Base-by-base conservation (phyloP, 1,140 invertebrate genomes). In the Lucilia sericata region DNA sequence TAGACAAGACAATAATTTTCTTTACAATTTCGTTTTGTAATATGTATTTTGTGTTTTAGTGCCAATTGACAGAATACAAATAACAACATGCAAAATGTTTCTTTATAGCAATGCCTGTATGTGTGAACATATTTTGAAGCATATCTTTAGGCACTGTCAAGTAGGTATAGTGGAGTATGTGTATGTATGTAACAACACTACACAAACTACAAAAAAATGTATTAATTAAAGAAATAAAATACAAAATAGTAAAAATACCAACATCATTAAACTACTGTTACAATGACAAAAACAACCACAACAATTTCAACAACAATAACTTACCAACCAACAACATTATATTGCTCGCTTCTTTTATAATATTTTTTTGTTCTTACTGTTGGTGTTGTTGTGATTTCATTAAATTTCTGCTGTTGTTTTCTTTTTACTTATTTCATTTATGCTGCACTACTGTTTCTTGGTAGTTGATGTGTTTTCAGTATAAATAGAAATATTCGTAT, bases 141-240 rank as follows among this genome's bases (percentile, higher is more conserved):
- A 42, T 42, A 42, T 42, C 42, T 42, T 42, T 42, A 42, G 42
- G 42, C 42, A 42, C 7, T 42, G 5, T 0, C 42, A 42, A 42
- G 51, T 55, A 55, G 51, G 5, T 7, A 55, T 55, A 70, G 21
- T 25, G 25, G 9, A 21, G 19, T 21, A 55, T 19, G 21, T 70
- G 12, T 17, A 14, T 21, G 55, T 60, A 60, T 14, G 14, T n/a
- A 14, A n/a, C 55, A 60, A 60, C 14, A 60, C 14, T 14, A 60
- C 55, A 60, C 55, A 3, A 42, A 42, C 5, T 42, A 42, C 3
- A 14, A 13, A n/a, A 60, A 60, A 10, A 21, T 70, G 19, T 70
- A 21, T 70, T 70, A 70, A 70, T 70, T 70, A 70, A 60, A 70
- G 65, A 70, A 70, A 70, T 21, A 70, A 70, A 70, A 21, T 70